Conservation (phyloP, 2,797 vertebrate species). For the Gila robusta region DNA sequence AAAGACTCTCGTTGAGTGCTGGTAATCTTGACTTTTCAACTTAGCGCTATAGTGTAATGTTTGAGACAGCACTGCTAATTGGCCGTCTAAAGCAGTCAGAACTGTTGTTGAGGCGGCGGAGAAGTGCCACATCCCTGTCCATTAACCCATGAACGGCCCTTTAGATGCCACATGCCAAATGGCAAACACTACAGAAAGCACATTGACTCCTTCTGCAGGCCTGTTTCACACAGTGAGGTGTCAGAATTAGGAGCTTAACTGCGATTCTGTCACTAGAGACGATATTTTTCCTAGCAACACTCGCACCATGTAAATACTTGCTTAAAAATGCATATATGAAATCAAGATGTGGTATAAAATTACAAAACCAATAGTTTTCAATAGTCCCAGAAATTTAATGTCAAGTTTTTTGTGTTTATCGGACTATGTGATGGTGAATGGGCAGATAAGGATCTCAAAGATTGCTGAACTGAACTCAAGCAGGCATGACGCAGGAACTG, state of each 20-base stretch:
- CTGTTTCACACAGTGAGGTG: slow-evolving; percentile 21
- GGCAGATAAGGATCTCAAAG: slow-evolving; percentile 42
- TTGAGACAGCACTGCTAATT: slow-evolving; percentile 51
- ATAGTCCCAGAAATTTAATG: slow-evolving; percentile 1
- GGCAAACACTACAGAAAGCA: slow-evolving; percentile 7
- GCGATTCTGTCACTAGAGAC: background rate
- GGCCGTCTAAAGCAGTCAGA: slow-evolving; percentile 7
- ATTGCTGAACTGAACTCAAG: slow-evolving; percentile 40
- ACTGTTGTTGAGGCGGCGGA: background rate
- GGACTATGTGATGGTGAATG: slow-evolving; percentile 26
- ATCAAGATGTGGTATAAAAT: background rate
- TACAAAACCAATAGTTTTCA: background rate
- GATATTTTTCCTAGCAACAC: background rate
- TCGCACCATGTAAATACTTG: background rate
- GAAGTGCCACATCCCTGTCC: slow-evolving; percentile 21
- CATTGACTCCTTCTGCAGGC: background rate
- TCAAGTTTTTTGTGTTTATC: slow-evolving; percentile 29
- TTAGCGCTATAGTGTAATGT: slow-evolving; percentile 31
- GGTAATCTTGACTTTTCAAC: background rate
- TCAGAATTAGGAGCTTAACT: slow-evolving; percentile 1
- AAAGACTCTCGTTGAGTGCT: background rate
- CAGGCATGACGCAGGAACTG: slow-evolving; percentile 49
- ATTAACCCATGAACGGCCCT: slow-evolving; percentile 35
- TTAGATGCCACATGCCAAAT: slow-evolving; percentile 54
- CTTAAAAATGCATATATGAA: background rate